Percentiles rank a stretch among this genome's conserved stretches.
These are phyloP conservation scores for Ophthalmolycus amberensis DNA, from an alignment of 2,113 vertebrate species.

Conservation along the genomic window DNA sequence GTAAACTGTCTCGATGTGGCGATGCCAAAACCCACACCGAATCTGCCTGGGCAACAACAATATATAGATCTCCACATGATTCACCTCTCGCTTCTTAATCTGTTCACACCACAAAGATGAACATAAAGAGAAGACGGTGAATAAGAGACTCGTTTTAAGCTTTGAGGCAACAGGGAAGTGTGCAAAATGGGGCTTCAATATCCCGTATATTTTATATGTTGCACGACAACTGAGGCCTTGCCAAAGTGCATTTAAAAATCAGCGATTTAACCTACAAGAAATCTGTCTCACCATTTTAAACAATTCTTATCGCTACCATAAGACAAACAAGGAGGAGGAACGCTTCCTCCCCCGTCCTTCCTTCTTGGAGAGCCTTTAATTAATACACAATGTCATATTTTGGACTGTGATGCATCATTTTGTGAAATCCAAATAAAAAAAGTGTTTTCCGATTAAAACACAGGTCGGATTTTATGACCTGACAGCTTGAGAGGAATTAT, in stretches of 20 bases:
- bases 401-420: background rate
- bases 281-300: background rate
- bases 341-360: too few species aligned
- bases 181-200: background rate
- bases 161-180: background rate
- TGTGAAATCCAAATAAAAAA: constrained; percentile 22
- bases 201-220: background rate
- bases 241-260: constrained; percentile 16
- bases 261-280: background rate
- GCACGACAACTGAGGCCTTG: background rate
- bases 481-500: constrained; percentile 26
- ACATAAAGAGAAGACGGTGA: background rate
- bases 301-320: background rate
- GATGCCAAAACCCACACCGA: constrained; percentile 26
- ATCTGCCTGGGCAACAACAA: constrained; percentile 36
- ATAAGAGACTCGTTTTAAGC: background rate
- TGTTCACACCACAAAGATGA: background rate
- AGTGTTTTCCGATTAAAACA: constrained; percentile 11
- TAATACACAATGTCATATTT: background rate
- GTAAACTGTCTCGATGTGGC: constrained; percentile 34
- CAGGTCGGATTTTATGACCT: constrained; percentile 39
- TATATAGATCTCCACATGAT: constrained; percentile 2
- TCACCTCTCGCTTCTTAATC: background rate
- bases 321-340: background rate
- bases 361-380: background rate